Base-by-base conservation (phyloP, 2,113 vertebrate genomes). In the Hepsetus odoe region DNA sequence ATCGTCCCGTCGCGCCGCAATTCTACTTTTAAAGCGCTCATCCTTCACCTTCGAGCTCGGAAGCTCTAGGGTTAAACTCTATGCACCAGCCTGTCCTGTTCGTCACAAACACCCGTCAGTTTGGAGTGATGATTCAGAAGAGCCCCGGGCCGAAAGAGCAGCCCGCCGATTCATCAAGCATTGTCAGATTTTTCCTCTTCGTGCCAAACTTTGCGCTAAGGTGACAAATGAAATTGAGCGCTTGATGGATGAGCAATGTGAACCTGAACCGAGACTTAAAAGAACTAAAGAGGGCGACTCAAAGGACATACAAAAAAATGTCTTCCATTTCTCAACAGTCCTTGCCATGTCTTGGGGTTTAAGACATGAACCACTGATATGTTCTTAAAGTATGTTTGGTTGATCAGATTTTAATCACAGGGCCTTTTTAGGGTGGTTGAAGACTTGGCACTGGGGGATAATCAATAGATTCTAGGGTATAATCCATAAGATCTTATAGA, bases 161-260 rank as follows among this genome's bases (percentile, higher is more conserved):
- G 75, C 32, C 42, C 9, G 7, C 30, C 44, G n/a, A 74, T 82
- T 78, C 46, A 78, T 82, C 80, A 82, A 65, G 66, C 33, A 44
- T 64, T 82, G 76, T 79, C 80, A 69, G 65, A 49, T 79, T 79
- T 74, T 33, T 67, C 46, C 28, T 46, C 56, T 70, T 53, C 49
- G 28, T 49, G 81, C 28, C 56, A 82, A 74, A 82, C 76, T 74
- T 74, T 74, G 69, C 46, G 30, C 61, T 44, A 44, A 0, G n/a
- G 53, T 65, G 81, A 82, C 76, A 79, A 79, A 79, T 79, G 35
- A 69, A 79, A 74, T 64, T 16, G 64, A 79, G 46, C 58, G 66
- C 72, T 64, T 79, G 81, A 82, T 59, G 59, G 76, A 79, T 82
- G 73, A 40, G n/a, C 24, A 5, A 72, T 16, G 64, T 40, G 44